phyloP scores from a whole-genome alignment of 2,888 invertebrate genomes.

The Liopterus haemorrhoidalis region DNA sequence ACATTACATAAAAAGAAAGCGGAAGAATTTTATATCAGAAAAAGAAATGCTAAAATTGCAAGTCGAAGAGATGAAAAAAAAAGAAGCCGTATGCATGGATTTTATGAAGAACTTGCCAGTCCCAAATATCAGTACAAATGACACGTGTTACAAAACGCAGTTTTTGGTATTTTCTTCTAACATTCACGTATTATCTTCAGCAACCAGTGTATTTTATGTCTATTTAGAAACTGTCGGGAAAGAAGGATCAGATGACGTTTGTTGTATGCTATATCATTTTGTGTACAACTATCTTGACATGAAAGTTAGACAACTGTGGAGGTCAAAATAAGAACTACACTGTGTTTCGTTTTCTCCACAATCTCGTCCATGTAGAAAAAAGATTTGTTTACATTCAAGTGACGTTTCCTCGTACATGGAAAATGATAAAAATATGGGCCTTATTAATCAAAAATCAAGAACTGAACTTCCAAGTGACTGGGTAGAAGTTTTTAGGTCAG shows the following conservation, averaged over 20 bases:
- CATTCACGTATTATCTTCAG: neutral
- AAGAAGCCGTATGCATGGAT: neutral
- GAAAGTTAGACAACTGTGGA: neutral
- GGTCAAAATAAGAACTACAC: neutral
- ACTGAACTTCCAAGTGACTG: constrained; percentile 30
- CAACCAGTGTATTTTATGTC: neutral
- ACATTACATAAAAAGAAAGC: neutral
- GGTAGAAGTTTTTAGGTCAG: constrained; percentile 27
- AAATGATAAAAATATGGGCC: constrained; percentile 29
- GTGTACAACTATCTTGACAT: neutral
- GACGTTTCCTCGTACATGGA: constrained; percentile 33
- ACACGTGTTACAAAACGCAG: too few species aligned
- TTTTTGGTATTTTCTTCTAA: neutral
- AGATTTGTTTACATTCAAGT: too few species aligned
- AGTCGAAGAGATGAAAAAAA: neutral
- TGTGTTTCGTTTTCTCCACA: neutral
- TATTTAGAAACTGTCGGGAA: neutral
- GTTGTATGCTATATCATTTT: neutral
- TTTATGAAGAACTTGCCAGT: neutral
- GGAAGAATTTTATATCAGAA: neutral
- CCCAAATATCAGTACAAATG: too few species aligned
- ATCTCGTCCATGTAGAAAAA: neutral
- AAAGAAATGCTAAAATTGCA: neutral
- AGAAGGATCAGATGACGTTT: neutral
- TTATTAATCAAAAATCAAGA: constrained; percentile 29